phyloP scores from a whole-genome alignment of 2,113 vertebrate species.

The Ictalurus punctatus region DNA sequence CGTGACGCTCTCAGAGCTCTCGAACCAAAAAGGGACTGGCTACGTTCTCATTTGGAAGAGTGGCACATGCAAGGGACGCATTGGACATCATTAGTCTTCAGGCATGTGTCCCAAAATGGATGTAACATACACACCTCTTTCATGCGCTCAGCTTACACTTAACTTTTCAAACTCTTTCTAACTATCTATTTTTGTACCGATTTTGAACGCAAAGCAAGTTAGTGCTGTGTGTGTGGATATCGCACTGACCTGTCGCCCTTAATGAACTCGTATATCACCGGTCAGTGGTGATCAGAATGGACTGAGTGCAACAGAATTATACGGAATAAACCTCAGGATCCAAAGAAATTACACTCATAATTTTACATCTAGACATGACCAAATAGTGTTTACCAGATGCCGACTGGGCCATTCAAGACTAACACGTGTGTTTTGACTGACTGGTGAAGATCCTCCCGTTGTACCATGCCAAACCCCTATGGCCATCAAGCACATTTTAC shows the following conservation, averaged over 20 bases:
- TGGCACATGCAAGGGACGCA: background rate
- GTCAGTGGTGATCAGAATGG: too few species aligned
- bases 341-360: too few species aligned
- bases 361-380: too few species aligned
- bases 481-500: too few species aligned
- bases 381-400: too few species aligned
- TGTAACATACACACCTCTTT: background rate
- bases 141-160: background rate
- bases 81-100: background rate
- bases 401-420: too few species aligned
- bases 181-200: background rate
- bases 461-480: too few species aligned
- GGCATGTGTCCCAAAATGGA: background rate
- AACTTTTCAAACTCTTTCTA: background rate
- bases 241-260: background rate
- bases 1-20: background rate
- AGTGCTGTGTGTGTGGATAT: background rate
- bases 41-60: background rate
- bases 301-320: too few species aligned
- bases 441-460: too few species aligned
- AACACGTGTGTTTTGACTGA: too few species aligned
- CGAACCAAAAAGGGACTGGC: background rate
- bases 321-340: too few species aligned
- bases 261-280: too few species aligned
- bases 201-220: background rate